Evolutionary conservation across 2,888 invertebrate genomes (phyloP), one percentile per base, ranked within the genome.

Genomic region (Trypoxylon attenuatum): DNA sequence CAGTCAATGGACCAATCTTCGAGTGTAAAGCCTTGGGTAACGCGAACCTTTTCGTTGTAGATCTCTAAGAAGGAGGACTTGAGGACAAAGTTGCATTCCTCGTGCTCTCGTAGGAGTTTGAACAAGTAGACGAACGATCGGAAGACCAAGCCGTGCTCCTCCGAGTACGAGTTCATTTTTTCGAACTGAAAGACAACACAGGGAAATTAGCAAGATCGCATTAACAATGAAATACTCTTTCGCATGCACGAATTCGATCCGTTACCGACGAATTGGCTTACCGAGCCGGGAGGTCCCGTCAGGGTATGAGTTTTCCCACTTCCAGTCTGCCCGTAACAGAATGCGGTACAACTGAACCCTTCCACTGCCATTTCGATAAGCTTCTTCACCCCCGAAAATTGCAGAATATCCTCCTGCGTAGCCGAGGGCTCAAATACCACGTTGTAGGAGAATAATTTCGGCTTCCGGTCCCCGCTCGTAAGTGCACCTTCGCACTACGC

Each of bases 251-350:
- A n/a, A n/a, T n/a, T n/a, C n/a, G n/a, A n/a, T n/a, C n/a, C n/a
- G n/a, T n/a, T n/a, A n/a, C n/a, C n/a, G n/a, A n/a, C n/a, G n/a
- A n/a, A n/a, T n/a, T n/a, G n/a, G n/a, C 74, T 67, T 87, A 96
- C 96, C 89, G 96, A 87, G 76, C 94, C 93, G 0, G 96, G 96
- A 8, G 95, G 95, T 69, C 98, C 98, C 0, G 97, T 97, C 55
- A 98, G 90, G 0, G 98, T 98, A 85, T 97, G 97, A 0, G 98
- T 98, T 88, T 98, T 98, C 3, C 98, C 98, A 74, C 96, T 96
- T 41, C 98, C 97, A 0, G 98, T 98, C 88, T 98, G 98, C 1
- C 98, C 98, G 87, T 98, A 98, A 84, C 98, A 98, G 88, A 98
- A 96, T 21, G 94, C 95, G 0, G 98, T 98, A 82, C 96, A 96